Conservation (phyloP, 2,113 vertebrate genomes). For the Solea solea region DNA sequence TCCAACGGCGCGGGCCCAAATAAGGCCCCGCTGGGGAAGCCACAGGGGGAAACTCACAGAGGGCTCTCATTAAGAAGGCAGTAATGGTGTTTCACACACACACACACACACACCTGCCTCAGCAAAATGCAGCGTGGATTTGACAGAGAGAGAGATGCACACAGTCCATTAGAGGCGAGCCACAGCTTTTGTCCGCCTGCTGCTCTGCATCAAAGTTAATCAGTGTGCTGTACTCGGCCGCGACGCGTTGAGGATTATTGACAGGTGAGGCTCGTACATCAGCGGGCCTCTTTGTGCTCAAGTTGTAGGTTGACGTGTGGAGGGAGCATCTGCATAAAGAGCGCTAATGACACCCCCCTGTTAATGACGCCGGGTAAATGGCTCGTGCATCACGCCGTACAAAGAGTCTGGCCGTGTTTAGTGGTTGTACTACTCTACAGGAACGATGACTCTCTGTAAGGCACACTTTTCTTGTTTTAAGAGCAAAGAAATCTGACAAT, state of each 20-base stretch:
- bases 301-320: not conserved
- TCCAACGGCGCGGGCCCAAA: conserved; percentile 35
- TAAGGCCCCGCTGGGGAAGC: conserved; percentile 59
- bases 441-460: conserved; percentile 40
- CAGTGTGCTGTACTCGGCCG: conserved; percentile 11
- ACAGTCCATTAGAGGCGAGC: conserved; percentile 37
- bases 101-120: conserved; percentile 57
- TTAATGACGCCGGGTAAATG: conserved; percentile 33
- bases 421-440: not conserved
- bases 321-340: conserved; percentile 27
- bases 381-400: conserved; percentile 35
- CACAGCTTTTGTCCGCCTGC: conserved; percentile 44
- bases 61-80: conserved; percentile 61
- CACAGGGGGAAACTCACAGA: conserved; percentile 33
- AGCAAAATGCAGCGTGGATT: conserved; percentile 25
- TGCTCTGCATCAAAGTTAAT: conserved; percentile 43
- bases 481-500: no score
- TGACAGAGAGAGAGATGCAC: not conserved
- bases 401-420: conserved; percentile 11
- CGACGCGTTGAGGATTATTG: conserved; percentile 21
- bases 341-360: conserved; percentile 22
- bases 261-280: conserved; percentile 18
- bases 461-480: no score
- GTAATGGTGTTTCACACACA: conserved; percentile 49
- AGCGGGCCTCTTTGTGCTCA: conserved; percentile 9